These are phyloP conservation scores for Acanthosoma haemorrhoidale DNA, from an alignment of 2,888 invertebrate species.

Conservation along the genomic window DNA sequence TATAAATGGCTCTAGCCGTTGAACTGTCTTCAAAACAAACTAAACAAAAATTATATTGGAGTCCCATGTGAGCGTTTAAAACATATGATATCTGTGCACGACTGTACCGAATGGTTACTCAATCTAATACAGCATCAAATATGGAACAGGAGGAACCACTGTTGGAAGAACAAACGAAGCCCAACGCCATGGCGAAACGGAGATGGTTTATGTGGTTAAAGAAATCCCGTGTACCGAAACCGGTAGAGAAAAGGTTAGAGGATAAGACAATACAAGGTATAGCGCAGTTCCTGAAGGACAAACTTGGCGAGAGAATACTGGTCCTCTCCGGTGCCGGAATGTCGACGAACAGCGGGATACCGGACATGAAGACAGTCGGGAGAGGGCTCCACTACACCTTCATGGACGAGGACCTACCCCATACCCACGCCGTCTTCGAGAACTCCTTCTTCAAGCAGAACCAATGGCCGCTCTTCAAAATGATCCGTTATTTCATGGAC, in stretches of 20 bases:
- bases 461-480: constrained; percentile 85
- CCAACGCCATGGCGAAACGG: no score
- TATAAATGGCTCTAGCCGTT: no score
- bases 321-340: constrained; percentile 96
- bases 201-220: no score
- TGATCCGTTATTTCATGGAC: constrained; percentile 74
- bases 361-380: constrained; percentile 89
- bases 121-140: no score
- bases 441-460: constrained; percentile 78
- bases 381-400: constrained; percentile 89
- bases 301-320: constrained; percentile 76
- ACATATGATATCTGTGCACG: no score
- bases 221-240: background rate
- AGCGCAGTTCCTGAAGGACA: constrained; percentile 56
- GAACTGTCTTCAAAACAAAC: no score
- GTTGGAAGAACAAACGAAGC: no score
- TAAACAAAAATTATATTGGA: no score
- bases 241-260: background rate
- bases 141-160: no score
- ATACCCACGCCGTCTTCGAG: constrained; percentile 89
- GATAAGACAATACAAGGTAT: background rate
- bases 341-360: constrained; percentile 93
- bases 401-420: constrained; percentile 81
- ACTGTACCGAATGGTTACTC: no score
- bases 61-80: no score